phyloP scores from a whole-genome alignment of 2,113 vertebrate genomes.

The Siniperca knerii region DNA sequence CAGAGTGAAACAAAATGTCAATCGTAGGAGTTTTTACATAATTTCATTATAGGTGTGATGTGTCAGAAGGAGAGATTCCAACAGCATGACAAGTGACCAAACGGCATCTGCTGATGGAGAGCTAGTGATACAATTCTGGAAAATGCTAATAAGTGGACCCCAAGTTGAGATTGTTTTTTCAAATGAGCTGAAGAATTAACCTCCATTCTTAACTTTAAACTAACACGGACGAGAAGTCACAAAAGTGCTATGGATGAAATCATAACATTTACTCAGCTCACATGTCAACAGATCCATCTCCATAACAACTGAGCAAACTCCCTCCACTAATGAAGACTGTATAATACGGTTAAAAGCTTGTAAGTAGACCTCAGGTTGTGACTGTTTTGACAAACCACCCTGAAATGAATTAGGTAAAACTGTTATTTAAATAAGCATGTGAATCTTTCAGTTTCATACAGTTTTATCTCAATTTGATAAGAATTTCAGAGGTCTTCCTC shows the following conservation, averaged over 20 bases:
- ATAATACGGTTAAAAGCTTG: background rate
- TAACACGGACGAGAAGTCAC: background rate
- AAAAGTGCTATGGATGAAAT: constrained; percentile 4
- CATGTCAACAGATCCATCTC: constrained; percentile 17
- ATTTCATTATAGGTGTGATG: background rate
- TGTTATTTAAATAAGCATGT: background rate
- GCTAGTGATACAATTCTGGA: background rate
- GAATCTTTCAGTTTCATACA: background rate
- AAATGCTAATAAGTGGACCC: background rate
- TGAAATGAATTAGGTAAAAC: constrained; percentile 7
- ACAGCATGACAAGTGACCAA: background rate
- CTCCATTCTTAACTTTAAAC: background rate
- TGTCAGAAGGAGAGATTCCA: background rate
- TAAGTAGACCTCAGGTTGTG: background rate
- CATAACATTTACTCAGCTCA: constrained; percentile 10
- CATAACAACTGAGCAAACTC: constrained; percentile 8
- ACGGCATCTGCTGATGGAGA: background rate
- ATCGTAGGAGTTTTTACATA: background rate
- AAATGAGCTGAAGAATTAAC: background rate
- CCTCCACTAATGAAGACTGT: background rate
- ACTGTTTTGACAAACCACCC: constrained; percentile 15
- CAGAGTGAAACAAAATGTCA: background rate
- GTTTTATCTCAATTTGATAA: constrained; percentile 7
- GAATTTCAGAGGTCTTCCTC: background rate
- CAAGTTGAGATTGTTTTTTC: background rate